Evolutionary conservation across 1,140 invertebrate genomes (phyloP), one percentile per base, ranked within the genome.

Genomic region (Trialeurodes vaporariorum): DNA sequence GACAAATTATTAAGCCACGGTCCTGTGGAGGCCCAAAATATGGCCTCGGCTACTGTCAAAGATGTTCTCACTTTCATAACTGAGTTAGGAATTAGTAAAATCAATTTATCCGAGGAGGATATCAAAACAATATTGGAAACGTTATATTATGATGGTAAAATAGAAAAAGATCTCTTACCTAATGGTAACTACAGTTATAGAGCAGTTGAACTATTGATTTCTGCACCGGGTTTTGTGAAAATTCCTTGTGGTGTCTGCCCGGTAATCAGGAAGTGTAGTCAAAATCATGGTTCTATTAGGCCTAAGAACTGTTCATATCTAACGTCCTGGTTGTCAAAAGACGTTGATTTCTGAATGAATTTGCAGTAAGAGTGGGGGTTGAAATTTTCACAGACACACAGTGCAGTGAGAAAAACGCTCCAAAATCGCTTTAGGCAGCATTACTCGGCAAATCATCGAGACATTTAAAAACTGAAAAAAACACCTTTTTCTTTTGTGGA

Each of bases 81-180:
- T n/a, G 90, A 96, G 70, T 81, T 96, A 68, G 90, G 91, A 66
- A 95, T 98, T 70, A 95, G 92, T 79, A 97, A 96, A 82, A 92
- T 91, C 76, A 76, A 77, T 72, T 77, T 98, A 25, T 87, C 89
- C 65, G 85, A 91, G 24, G 87, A 92, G 75, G 93, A 98, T 79
- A 86, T 98, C 67, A 91, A 95, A 75, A 91, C 89, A 71, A 96
- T 98, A 75, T 80, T 98, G 13, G 89, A 96, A 75, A 96, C 94
- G 0, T 81, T 98, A 2, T 87, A 96, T 5, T 96, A 91, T 77
- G 95, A 98, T 83, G 94, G 93, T 1, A 96, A 95, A 81, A 89
- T 92, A 13, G 92, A 96, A 77, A 86, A 86, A 72, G 86, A 81
- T 70, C 73, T 87, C 0, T 82, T 84, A 63, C 79, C 82, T 0